A percentile compares a stretch with the other conserved stretches of the same genome.
These are phyloP conservation scores for Cnemophilus loriae DNA, from an alignment of 2,113 vertebrate species.

Conservation along the genomic window DNA sequence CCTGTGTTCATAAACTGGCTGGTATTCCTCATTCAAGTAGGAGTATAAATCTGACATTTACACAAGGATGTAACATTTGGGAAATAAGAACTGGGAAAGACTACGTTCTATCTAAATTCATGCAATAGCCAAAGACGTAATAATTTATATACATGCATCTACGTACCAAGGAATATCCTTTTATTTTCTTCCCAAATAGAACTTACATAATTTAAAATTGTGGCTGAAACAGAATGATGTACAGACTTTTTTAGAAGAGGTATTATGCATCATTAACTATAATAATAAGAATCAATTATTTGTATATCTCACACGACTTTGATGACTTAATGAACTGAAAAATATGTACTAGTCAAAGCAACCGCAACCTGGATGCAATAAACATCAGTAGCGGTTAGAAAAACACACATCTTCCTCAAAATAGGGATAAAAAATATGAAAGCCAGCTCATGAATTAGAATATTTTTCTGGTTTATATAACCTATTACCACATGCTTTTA, in stretches of 20 bases:
- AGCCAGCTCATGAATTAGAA: fast-evolving
- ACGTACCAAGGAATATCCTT: background rate
- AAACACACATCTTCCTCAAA: background rate
- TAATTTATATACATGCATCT: background rate
- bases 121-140: background rate
- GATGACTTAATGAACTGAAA: background rate
- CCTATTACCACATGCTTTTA: background rate
- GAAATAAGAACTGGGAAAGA: background rate
- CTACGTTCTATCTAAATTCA: background rate
- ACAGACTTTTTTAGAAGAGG: background rate
- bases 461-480: background rate
- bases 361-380: background rate
- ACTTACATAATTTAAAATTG: background rate
- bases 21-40: background rate
- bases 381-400: background rate
- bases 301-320: background rate
- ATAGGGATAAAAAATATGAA: background rate
- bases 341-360: background rate
- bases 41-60: background rate
- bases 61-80: background rate
- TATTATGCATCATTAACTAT: background rate
- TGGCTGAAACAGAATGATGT: background rate
- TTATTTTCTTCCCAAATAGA: background rate
- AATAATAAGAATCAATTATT: background rate
- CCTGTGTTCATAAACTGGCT: background rate